Evolutionary conservation across 1,140 invertebrate genomes (phyloP), one percentile per base, ranked within the genome.

Genomic region (Cydia strobilella): DNA sequence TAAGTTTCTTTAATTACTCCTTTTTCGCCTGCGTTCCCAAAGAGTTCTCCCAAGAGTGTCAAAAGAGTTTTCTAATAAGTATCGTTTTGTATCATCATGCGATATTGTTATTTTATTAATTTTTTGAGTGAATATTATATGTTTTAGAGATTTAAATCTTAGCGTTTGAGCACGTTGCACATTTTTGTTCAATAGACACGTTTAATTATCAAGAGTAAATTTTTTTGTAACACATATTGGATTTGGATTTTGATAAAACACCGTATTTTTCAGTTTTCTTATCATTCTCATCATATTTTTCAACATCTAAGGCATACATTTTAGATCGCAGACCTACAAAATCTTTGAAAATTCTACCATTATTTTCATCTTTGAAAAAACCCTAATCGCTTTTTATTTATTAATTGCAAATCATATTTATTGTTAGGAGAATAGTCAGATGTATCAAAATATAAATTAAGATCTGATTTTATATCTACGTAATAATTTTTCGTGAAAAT

Each of bases 401-500:
- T 42, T 39, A 25, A 25, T 51, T 78, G 79, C 72, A 79, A 77
- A 72, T 39, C 72, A 63, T 74, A 85, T 13, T 51, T 27, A 73
- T 84, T 84, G 54, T 83, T 74, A 5, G 18, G 9, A 18, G 59
- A 6, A 75, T 82, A 90, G 73, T 82, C 82, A 63, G 83, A 84
- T 27, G 86, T 90, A 81, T 87, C 85, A 69, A 88, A 90, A 69
- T 77, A 72, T 15, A 63, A 12, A 27, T 27, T 13, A 45, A 86
- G 51, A 76, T 87, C 84, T 9, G 42, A 13, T 76, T 78, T 77
- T 77, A 94, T 88, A 75, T 91, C 88, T 73, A 82, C 59, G 80
- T 93, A 93, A 74, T 93, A 80, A 78, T 94, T 84, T 4, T 85
- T 76, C 9, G 86, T 91, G 72, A 81, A 73, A 20, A 94, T 85